Evolutionary conservation across 2,888 invertebrate genomes (phyloP).

Genomic region (Bombylius major): DNA sequence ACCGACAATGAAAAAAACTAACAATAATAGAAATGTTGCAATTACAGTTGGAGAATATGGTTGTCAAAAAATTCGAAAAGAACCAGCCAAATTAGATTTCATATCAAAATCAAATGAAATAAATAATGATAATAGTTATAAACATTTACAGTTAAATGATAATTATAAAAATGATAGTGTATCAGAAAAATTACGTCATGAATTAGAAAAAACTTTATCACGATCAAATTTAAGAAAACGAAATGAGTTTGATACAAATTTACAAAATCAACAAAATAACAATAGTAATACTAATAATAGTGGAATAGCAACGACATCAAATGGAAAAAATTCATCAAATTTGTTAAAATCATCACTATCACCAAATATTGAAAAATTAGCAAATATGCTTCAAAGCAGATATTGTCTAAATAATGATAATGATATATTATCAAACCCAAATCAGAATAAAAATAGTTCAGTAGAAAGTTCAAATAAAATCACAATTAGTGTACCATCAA

Average conservation of each 20-base stretch:
- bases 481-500: slow-evolving; percentile 14
- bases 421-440: neutral
- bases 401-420: slow-evolving; percentile 1
- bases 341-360: slow-evolving; percentile 16
- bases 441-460: slow-evolving; percentile 3
- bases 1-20: slow-evolving; percentile 44
- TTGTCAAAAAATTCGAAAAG: slow-evolving; percentile 42
- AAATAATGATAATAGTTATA: neutral
- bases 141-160: neutral
- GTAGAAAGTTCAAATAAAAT: slow-evolving; percentile 14
- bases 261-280: no score
- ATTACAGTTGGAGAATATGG: slow-evolving; percentile 61
- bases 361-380: slow-evolving; percentile 19
- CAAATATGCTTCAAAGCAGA: slow-evolving; percentile 17
- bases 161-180: slow-evolving; percentile 30
- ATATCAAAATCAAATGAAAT: slow-evolving; percentile 28
- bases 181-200: slow-evolving; percentile 55
- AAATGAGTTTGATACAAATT: slow-evolving; percentile 37
- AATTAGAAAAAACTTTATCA: slow-evolving; percentile 60
- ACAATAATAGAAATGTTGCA: slow-evolving; percentile 43
- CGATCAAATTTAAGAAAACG: slow-evolving; percentile 63
- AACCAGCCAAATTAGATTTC: slow-evolving; percentile 62
- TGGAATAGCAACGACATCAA: slow-evolving; percentile 1
- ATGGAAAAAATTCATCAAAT: slow-evolving; percentile 9
- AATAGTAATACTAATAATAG: neutral